Evolutionary conservation across 2,797 vertebrate genomes (phyloP), one percentile per base, ranked within the genome.

Genomic region (Bucorvus abyssinicus): DNA sequence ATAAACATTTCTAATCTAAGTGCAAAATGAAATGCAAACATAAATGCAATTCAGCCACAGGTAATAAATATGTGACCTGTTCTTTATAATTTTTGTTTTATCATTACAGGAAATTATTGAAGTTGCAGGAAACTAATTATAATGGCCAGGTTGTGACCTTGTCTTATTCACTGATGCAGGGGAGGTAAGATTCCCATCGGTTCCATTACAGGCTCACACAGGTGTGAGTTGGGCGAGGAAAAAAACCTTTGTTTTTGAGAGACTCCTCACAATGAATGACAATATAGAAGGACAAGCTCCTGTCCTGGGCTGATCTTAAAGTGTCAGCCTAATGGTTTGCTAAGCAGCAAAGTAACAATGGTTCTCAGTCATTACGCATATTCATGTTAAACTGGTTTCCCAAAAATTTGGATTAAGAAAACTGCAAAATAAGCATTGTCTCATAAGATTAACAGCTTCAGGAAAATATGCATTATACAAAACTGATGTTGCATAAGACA

Each of bases 401-500:
- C 34, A 50, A 84, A 89, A 88, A 38, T 0, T 2, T 73, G 1
- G 29, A 64, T 12, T 64, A 60, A 74, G 32, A 68, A 84, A 50
- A 29, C 0, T 53, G 29, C 38, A 50, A 91, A 75, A 81, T 61
- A 81, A 65, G 23, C 44, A 71, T 16, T 59, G 50, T 88, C 32
- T 68, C 12, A 10, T 68, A 74, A 82, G 63, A 90, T 84, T 84
- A 93, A 90, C 34, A 89, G 12, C 65, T 83, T 76, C 50, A 68
- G 36, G 84, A 89, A 95, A 94, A 42, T 8, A 49, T 29, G 14
- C 9, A 69, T 92, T 87, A 63, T 69, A 68, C 69, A 90, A 95
- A 93, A 90, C 30, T 73, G 67, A 81, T 65, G 57, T 82, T 95
- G 55, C 69, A 56, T 90, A 71, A 88, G 63, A 86, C 69, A 90